Evolutionary conservation across 2,888 invertebrate species (phyloP).

Genomic region (Leptopterna dolabrata): DNA sequence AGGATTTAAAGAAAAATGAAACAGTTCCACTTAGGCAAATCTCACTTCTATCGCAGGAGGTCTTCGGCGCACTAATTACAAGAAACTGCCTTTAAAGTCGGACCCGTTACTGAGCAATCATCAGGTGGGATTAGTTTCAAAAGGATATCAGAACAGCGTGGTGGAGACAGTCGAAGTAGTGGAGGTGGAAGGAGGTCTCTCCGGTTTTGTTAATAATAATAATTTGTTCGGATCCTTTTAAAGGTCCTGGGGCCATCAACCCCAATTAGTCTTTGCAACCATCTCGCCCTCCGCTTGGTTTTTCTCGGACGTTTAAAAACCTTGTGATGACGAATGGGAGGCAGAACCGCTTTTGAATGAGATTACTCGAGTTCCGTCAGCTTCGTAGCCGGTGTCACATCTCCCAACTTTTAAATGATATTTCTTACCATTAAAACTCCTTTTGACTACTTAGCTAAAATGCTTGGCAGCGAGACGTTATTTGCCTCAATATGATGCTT

Average conservation of each 20-base stretch:
- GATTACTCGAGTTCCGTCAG: neutral
- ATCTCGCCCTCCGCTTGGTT: neutral
- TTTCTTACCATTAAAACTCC: neutral
- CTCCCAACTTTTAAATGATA: neutral
- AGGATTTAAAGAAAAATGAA: neutral
- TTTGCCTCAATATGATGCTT: too few relatives aligned
- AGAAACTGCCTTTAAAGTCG: slow-evolving; percentile 12
- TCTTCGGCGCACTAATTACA: slow-evolving; percentile 21
- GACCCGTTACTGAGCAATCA: slow-evolving; percentile 32
- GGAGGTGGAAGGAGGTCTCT: neutral
- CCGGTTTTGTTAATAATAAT: slow-evolving; percentile 10
- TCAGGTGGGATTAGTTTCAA: slow-evolving; percentile 19
- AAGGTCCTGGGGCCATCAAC: neutral
- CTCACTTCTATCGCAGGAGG: neutral
- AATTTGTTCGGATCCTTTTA: slow-evolving; percentile 3
- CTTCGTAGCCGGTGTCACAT: neutral
- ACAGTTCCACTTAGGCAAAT: neutral
- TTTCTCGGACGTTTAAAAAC: neutral
- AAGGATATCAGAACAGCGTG: neutral
- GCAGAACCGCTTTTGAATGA: neutral
- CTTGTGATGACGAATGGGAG: slow-evolving; percentile 11
- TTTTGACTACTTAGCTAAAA: neutral
- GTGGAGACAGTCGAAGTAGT: neutral
- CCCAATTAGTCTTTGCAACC: neutral
- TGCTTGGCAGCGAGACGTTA: neutral